Evolutionary conservation across 2,888 invertebrate genomes (phyloP).

Genomic region (Anagyrus pseudococci): DNA sequence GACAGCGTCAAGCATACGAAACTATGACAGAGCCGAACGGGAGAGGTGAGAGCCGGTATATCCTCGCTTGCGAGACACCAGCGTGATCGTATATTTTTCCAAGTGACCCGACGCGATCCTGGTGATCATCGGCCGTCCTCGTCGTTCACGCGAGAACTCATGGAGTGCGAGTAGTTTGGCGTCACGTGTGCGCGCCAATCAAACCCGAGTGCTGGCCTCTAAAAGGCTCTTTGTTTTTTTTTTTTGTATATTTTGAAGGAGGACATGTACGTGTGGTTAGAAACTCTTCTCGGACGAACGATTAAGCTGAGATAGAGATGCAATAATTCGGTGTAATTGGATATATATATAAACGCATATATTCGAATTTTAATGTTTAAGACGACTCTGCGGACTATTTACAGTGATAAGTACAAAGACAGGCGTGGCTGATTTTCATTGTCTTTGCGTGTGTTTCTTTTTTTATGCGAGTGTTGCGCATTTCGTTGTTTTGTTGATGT

Average conservation of each 20-base stretch:
- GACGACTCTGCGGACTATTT: conserved; percentile 13
- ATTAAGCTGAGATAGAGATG: conserved; percentile 13
- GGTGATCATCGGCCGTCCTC: no score
- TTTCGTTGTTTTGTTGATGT: no score
- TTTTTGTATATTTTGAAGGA: background rate
- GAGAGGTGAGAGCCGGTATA: conserved; percentile 12
- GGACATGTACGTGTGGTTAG: no score
- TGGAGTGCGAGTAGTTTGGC: no score
- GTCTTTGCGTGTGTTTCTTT: background rate
- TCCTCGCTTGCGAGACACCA: conserved; percentile 10
- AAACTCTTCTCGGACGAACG: no score
- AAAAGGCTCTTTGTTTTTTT: no score
- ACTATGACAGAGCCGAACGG: conserved; percentile 73
- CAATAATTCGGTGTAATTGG: conserved; percentile 34
- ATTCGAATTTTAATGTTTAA: conserved; percentile 27
- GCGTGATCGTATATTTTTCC: conserved; percentile 30
- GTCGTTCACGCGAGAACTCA: no score
- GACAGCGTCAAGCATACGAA: conserved; percentile 90
- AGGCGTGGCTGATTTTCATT: conserved; percentile 11
- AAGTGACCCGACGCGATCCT: conserved; percentile 29
- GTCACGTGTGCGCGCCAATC: no score
- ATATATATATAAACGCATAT: background rate
- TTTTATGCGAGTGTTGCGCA: background rate
- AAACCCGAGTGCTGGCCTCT: no score
- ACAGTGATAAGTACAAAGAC: conserved; percentile 33